Base-by-base conservation (phyloP, 2,113 vertebrate genomes). In the Pelodiscus sinensis region DNA sequence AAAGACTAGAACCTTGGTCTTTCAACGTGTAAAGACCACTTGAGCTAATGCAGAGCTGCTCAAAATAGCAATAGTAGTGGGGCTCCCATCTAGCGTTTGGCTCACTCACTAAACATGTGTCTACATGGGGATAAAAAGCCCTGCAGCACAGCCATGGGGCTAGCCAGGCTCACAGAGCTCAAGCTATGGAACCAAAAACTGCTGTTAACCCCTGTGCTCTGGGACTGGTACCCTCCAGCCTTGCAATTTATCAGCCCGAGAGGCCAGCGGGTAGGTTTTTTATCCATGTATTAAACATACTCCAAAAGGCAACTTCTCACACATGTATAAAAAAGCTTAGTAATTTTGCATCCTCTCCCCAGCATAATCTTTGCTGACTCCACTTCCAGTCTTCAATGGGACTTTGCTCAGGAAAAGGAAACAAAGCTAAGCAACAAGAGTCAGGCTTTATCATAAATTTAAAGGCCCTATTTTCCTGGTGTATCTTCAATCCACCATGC, bases 51-150 rank as follows among this genome's bases (percentile, higher is more conserved):
- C 29, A 78, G 52, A 27, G n/a, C 79, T 77, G 71, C 10, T 88
- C 13, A 16, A 27, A 2, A 55, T 50, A 38, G 13, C 15, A 78
- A 4, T 2, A 31, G 35, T 0, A 31, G 62, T 18, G 57, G 11
- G 8, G 4, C 1, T 19, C 58, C 55, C 21, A 22, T 2, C 24
- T n/a, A 25, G 44, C 12, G 54, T 16, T 82, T 55, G 27, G 10
- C 16, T 54, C 2, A 0, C 12, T 12, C 50, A 15, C 2, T 56
- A 68, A 18, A 16, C 15, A 31, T 16, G n/a, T 19, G 62, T n/a
- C 62, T n/a, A n/a, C 62, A 68, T 9, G 15, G 27, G 31, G 29
- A n/a, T 68, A n/a, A 68, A 58, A n/a, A 44, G 31, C 31, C 31
- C 62, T 4, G 15, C 15, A 31, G 62, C 62, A 68, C 14, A 68